Percentiles rank a stretch among this genome's conserved stretches.
Conservation (phyloP, 2,113 vertebrate genomes). For the Merops nubicus region DNA sequence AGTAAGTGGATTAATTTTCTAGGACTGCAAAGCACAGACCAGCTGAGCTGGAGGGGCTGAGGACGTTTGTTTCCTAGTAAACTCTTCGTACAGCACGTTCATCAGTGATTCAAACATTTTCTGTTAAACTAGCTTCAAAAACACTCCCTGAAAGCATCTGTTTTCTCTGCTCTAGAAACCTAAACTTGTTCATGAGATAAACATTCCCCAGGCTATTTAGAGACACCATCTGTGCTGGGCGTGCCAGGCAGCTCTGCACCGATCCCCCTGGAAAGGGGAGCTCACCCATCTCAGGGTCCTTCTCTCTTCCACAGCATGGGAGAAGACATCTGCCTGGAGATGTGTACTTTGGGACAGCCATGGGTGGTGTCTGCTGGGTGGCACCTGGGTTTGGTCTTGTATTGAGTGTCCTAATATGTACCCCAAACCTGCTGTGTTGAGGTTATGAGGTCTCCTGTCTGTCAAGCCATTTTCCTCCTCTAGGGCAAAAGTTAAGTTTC, state of each 20-base stretch:
- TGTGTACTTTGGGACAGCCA: background rate
- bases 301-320: background rate
- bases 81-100: background rate
- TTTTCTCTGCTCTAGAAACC: slow-evolving; percentile 60
- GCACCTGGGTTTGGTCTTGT: background rate
- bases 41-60: background rate
- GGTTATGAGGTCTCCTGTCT: background rate
- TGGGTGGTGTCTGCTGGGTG: background rate
- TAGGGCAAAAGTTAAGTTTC: background rate
- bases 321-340: background rate
- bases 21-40: accelerated
- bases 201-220: slow-evolving; percentile 48
- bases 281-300: background rate
- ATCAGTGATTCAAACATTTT: slow-evolving; percentile 9
- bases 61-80: background rate
- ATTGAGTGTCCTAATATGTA: background rate
- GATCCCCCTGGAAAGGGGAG: background rate
- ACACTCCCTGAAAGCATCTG: slow-evolving; percentile 48
- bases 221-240: slow-evolving; percentile 35
- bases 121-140: slow-evolving; percentile 25
- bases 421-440: background rate
- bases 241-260: background rate
- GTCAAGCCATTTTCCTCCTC: background rate
- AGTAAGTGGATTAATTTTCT: background rate
- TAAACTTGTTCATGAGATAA: slow-evolving; percentile 42